Base-by-base conservation (phyloP, 2,113 vertebrate species). In the Ranitomeya imitator region DNA sequence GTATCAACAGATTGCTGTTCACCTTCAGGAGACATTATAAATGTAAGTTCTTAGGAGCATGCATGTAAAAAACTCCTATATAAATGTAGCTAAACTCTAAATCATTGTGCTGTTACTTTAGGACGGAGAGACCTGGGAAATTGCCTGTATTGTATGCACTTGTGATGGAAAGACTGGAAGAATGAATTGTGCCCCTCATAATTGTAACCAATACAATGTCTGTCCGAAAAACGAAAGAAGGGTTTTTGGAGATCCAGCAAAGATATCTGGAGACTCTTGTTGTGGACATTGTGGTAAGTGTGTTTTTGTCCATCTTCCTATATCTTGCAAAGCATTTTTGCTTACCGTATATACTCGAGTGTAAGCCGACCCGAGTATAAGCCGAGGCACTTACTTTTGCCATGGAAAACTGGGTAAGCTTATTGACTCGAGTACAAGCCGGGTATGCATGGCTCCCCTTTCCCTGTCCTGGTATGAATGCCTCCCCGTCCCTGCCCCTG, bases 251-350 rank as follows among this genome's bases (percentile, higher is more conserved):
- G 74, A 86, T n/a, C 85, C 67, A 85, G 8, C 52, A 55, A 57
- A 26, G 6, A 15, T 59, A 5, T 19, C 73, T 63, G 23, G 45
- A 61, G 15, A 52, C 2, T 78, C 73, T 8, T 86, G 85, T 21
- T 86, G 85, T 86, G 85, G 85, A 86, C 16, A 78, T 18, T 86
- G 85, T 78, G 85, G 85, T 86, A 86, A 61, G 73, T 86, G 4
- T 51, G 16, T 6, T 55, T 52, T 21, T 78, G 18, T 45, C 59
- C 21, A 5, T 61, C 10, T 26, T 16, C 13, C 26, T 15, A 65
- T 1, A 19, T 63, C 3, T 19, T 19, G 60, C 60, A 63, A 63
- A 19, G 7, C 59, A 31, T 31, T 31, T 31, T 31, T 2, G 26
- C 1, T 31, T 2, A 2, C 1, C 26, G 26, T 31, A 31, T 31